Conservation (phyloP, 2,113 vertebrate species). For the Rhegmatorhina hoffmannsi region DNA sequence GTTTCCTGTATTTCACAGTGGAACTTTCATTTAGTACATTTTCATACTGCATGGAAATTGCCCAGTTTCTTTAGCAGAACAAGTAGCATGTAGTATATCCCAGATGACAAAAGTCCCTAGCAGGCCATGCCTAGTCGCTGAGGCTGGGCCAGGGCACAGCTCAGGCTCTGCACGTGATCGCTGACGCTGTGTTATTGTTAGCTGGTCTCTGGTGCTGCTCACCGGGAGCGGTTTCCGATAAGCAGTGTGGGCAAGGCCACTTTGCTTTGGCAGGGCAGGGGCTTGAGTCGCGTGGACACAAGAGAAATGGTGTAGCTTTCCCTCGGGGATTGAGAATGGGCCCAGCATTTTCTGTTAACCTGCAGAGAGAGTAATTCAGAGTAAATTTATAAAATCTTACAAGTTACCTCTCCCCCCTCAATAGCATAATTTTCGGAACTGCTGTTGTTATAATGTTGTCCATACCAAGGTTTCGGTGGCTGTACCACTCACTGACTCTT, state of each 20-base stretch:
- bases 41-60: neutral
- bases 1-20: neutral
- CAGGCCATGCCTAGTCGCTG: rapidly evolving
- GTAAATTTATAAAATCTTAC: neutral
- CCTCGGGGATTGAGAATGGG: neutral
- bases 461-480: neutral
- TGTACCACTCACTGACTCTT: neutral
- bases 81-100: neutral
- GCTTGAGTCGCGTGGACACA: rapidly evolving
- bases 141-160: neutral
- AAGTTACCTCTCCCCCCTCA: neutral
- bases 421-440: neutral
- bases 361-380: neutral
- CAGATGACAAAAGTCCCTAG: neutral
- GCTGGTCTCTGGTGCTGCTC: neutral
- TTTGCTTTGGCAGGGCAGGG: neutral
- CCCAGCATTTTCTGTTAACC: neutral
- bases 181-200: neutral
- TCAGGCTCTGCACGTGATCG: rapidly evolving
- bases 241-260: neutral
- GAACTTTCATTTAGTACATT: neutral
- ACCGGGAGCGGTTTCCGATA: neutral
- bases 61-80: neutral
- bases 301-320: rapidly evolving
- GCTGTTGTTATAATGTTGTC: neutral